Evolutionary conservation across 2,797 vertebrate species (phyloP).

Genomic region (Enteromius mattozi): DNA sequence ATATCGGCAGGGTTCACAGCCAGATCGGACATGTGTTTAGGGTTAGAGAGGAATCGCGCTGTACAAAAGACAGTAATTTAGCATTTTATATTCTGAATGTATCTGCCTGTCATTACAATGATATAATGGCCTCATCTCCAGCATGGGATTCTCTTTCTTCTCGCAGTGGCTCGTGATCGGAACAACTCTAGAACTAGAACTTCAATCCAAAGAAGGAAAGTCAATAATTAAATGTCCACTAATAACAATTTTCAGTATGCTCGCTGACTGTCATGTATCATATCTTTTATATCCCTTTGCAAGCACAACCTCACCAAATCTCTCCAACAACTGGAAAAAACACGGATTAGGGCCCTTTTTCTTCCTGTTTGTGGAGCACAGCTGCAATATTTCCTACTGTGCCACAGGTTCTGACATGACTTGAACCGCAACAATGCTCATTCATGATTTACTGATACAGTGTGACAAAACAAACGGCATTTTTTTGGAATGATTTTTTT

Average conservation of each 20-base stretch:
- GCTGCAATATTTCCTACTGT: slow-evolving; percentile 67
- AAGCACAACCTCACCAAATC: background rate
- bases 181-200: background rate
- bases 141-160: slow-evolving; percentile 5
- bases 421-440: slow-evolving; percentile 15
- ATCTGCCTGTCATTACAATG: slow-evolving; percentile 29
- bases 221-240: slow-evolving; percentile 9
- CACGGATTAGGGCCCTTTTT: slow-evolving; percentile 69
- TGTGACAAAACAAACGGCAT: slow-evolving; percentile 1
- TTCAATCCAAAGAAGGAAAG: background rate
- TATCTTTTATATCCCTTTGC: background rate
- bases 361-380: slow-evolving; percentile 65
- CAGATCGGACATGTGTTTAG: slow-evolving; percentile 49
- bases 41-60: slow-evolving; percentile 35
- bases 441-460: slow-evolving; percentile 5
- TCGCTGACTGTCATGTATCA: background rate
- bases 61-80: slow-evolving; percentile 39
- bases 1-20: slow-evolving; percentile 42
- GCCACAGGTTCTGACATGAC: slow-evolving; percentile 45
- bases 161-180: background rate
- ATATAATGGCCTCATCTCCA: slow-evolving; percentile 22
- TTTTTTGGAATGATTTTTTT: slow-evolving; percentile 1
- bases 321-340: slow-evolving; percentile 72
- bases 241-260: background rate
- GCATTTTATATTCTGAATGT: slow-evolving; percentile 35